Evolutionary conservation across 2,113 vertebrate genomes (phyloP).

Genomic region (Gambusia affinis): DNA sequence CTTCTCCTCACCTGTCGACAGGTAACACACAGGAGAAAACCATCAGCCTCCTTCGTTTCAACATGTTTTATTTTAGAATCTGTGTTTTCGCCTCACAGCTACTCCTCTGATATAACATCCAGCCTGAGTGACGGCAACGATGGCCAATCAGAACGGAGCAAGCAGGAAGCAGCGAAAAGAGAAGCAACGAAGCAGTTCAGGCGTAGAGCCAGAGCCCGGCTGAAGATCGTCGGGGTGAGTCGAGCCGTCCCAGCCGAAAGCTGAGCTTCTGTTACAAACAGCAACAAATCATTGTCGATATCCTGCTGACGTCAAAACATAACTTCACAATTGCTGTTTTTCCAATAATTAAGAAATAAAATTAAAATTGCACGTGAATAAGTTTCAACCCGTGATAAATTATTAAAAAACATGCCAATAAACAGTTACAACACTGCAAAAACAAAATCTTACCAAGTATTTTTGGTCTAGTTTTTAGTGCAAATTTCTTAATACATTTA

Average conservation of each 20-base stretch:
- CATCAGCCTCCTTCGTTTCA: background rate
- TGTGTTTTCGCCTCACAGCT: slow-evolving; percentile 70
- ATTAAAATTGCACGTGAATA: too few species aligned
- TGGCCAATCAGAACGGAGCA: slow-evolving; percentile 79
- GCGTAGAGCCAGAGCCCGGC: slow-evolving; percentile 84
- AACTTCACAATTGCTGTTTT: too few species aligned
- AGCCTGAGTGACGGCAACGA: slow-evolving; percentile 89
- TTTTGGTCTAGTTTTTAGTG: too few species aligned
- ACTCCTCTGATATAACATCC: slow-evolving; percentile 87
- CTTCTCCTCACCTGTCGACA: slow-evolving; percentile 87
- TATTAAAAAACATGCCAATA: too few species aligned
- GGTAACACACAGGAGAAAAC: slow-evolving; percentile 71
- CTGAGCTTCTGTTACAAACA: too few species aligned
- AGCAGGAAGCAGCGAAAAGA: slow-evolving; percentile 63
- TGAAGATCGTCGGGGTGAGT: slow-evolving; percentile 88
- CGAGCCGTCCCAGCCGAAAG: background rate
- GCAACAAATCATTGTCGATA: too few species aligned
- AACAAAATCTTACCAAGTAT: too few species aligned
- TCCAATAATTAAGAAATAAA: too few species aligned
- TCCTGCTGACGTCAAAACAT: too few species aligned
- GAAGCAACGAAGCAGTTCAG: slow-evolving; percentile 80
- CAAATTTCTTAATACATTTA: too few species aligned
- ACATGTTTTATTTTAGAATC: background rate
- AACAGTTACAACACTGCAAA: too few species aligned
- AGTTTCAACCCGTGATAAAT: too few species aligned